Base-by-base conservation (phyloP, 1,140 invertebrate species). In the Latrodectus geometricus region DNA sequence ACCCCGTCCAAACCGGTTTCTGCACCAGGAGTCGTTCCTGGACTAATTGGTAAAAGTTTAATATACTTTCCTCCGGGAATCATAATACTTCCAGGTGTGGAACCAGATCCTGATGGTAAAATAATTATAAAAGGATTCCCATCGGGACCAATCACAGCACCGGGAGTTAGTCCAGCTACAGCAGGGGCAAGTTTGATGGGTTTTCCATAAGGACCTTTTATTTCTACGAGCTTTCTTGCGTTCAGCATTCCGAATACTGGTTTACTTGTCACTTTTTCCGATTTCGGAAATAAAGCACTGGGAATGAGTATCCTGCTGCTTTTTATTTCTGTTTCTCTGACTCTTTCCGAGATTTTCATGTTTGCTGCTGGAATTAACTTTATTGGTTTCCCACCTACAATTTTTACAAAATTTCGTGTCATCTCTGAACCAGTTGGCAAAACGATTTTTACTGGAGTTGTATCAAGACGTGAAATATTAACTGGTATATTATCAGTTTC, bases 381-480 rank as follows among this genome's bases (percentile, higher is more conserved):
- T 9, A 78, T 78, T 14, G 54, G 54, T 14, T 49, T 78, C 48
- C 76, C 76, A 66, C 66, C 48, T 35, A 61, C 21, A n/a, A 21
- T 61, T 14, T 23, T 54, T 78, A 78, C 66, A 7, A 23, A 66
- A 17, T 61, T 52, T 75, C 7, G 49, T 52, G 7, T 49, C 49
- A 3, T 8, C 50, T 74, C 50, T 74, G 72, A 48, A 49, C 35
- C 50, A 48, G 72, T 20, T 0, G 72, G 72, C 48, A 74, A 50
- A 48, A 74, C 23, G 17, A 74, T 50, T 8, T 21, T 76, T 49
- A 56, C 49, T 9, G 56, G 21, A 23, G 17, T 21, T 9, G 50
- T 52, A 56, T 76, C 74, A n/a, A 52, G 52, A 21, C 52, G 50
- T 0, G 74, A 56, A 20, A 56, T 9, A 5, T 23, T 20, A 54